A percentile compares a stretch with the other conserved stretches of the same genome.
Conservation (phyloP, 2,797 vertebrate genomes). For the Champsocephalus gunnari region DNA sequence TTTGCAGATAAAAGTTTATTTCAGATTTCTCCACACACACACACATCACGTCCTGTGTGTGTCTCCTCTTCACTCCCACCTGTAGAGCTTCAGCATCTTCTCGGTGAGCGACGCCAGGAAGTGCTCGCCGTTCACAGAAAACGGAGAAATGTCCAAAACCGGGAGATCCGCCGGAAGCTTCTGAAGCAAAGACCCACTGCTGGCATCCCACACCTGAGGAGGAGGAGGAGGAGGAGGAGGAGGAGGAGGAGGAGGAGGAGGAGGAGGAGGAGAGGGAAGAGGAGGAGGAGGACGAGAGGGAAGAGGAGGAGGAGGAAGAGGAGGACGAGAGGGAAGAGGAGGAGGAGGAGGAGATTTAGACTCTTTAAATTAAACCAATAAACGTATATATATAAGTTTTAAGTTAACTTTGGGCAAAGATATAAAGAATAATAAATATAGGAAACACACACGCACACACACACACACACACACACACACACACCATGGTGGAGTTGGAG, state of each 20-base stretch:
- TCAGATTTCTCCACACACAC: not conserved
- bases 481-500: constrained; percentile 90
- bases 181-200: constrained; percentile 90
- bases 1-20: constrained; percentile 18
- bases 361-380: too few species aligned
- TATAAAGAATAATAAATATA: too few species aligned
- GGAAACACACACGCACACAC: too few species aligned
- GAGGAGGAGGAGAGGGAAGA: too few species aligned
- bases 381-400: too few species aligned
- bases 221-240: not conserved
- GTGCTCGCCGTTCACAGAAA: constrained; percentile 87
- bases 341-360: too few species aligned
- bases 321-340: too few species aligned
- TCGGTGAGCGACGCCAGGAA: constrained; percentile 93
- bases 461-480: too few species aligned
- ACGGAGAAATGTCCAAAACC: constrained; percentile 92
- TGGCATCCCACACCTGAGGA: constrained; percentile 92
- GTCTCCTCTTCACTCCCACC: constrained; percentile 87
- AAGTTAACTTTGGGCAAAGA: too few species aligned
- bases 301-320: not conserved
- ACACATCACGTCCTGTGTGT: not conserved
- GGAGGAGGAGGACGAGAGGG: too few species aligned
- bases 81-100: constrained; percentile 93
- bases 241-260: not conserved
- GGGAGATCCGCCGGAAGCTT: constrained; percentile 91